Conservation (phyloP, 2,797 vertebrate genomes). For the Gadopsis marmoratus region DNA sequence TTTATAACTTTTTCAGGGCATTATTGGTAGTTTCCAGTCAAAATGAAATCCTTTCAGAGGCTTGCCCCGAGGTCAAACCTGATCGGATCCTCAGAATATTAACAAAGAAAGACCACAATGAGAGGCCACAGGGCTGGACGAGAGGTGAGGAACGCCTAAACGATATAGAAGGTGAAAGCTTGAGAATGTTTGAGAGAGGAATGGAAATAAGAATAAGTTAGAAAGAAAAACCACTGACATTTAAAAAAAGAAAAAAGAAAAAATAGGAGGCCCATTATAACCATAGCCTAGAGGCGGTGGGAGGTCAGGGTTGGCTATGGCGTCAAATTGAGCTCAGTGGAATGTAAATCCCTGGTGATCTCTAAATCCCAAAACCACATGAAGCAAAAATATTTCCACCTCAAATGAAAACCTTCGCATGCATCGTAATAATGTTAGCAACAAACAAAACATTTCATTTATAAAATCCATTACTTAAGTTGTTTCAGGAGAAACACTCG, state of each 20-base stretch:
- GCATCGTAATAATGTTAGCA: not conserved
- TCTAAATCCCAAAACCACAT: not conserved
- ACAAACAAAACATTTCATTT: not conserved
- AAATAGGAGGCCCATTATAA: constrained; percentile 5
- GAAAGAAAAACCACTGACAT: not conserved
- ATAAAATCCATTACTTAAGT: not conserved
- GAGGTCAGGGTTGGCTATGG: not conserved
- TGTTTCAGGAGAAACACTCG: not conserved
- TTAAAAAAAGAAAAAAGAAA: not conserved
- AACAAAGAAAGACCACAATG: constrained; percentile 45
- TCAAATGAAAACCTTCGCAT: too few relatives aligned
- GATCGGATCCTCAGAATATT: constrained; percentile 67
- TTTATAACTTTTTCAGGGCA: constrained; percentile 59
- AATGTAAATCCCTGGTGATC: not conserved
- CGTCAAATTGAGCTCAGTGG: not conserved
- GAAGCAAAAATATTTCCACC: not conserved
- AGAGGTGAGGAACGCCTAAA: constrained; percentile 48
- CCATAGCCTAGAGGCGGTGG: not conserved
- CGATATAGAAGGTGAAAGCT: constrained; percentile 18
- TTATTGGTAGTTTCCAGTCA: constrained; percentile 66
- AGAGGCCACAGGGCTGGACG: constrained; percentile 30
- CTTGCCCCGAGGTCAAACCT: constrained; percentile 57
- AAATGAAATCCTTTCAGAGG: constrained; percentile 70
- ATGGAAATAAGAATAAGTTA: constrained; percentile 4
- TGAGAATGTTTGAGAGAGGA: constrained; percentile 20